Percentiles rank a stretch among this genome's conserved stretches.
Evolutionary conservation across 2,888 invertebrate genomes (phyloP).

Genomic region (Drepana falcataria): DNA sequence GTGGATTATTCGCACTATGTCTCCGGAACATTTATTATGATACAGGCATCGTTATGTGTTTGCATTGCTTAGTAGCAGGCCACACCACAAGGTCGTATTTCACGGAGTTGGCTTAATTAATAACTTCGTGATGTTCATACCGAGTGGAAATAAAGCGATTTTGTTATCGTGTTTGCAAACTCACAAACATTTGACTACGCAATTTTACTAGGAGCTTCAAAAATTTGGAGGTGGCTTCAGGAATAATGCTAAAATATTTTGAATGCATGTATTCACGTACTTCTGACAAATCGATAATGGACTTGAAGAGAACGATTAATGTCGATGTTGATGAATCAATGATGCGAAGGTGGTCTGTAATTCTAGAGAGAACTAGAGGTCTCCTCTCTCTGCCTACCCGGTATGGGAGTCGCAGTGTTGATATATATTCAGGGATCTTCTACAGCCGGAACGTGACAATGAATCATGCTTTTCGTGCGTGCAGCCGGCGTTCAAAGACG

Average conservation of each 20-base stretch:
- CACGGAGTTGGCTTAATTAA: conserved; percentile 44
- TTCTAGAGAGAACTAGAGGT: too few relatives aligned
- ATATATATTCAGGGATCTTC: too few relatives aligned
- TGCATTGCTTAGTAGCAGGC: conserved; percentile 18
- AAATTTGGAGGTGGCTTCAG: not conserved
- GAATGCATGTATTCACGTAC: not conserved
- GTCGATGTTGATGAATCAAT: too few relatives aligned
- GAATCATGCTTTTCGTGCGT: too few relatives aligned
- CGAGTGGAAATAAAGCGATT: conserved; percentile 43
- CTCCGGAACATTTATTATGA: conserved; percentile 41
- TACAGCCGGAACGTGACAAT: too few relatives aligned
- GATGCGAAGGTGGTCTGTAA: too few relatives aligned
- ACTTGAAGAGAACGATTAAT: too few relatives aligned
- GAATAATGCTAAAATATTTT: not conserved
- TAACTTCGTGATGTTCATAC: conserved; percentile 35
- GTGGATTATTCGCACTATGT: not conserved
- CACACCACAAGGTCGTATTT: conserved; percentile 25
- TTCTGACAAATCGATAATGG: not conserved
- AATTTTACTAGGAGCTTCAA: conserved; percentile 14
- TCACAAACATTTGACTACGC: conserved; percentile 41
- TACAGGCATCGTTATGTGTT: conserved; percentile 29
- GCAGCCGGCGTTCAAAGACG: too few relatives aligned
- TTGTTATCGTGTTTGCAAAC: conserved; percentile 49
- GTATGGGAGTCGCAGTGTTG: too few relatives aligned
- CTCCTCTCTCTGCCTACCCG: too few relatives aligned